Conservation (phyloP, 2,888 invertebrate genomes). For the Epinotia brunnichana region DNA sequence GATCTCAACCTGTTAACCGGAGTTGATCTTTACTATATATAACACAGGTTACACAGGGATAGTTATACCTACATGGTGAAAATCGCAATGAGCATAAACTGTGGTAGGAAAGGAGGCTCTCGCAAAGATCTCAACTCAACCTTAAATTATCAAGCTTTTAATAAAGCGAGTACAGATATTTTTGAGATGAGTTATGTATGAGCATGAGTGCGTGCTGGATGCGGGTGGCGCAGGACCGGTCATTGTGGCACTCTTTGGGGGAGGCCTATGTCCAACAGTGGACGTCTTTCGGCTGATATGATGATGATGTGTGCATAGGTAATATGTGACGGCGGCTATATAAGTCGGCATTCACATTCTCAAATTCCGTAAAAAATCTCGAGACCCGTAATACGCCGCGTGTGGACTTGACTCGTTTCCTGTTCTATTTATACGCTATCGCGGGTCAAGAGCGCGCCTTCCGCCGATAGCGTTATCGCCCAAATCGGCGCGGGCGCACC, state of each 20-base stretch:
- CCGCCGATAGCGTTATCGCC: constrained; percentile 71
- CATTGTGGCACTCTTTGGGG: too few relatives aligned
- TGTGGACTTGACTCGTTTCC: constrained; percentile 36
- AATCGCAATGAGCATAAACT: too few relatives aligned
- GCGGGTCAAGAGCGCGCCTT: constrained; percentile 80
- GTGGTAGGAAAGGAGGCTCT: background rate
- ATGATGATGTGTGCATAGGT: background rate
- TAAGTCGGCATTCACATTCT: background rate
- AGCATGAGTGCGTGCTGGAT: too few relatives aligned
- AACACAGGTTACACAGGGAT: too few relatives aligned
- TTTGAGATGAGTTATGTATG: background rate
- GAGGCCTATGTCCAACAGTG: too few relatives aligned
- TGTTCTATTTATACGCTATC: constrained; percentile 62
- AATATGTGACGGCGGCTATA: background rate
- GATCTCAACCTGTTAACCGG: too few relatives aligned
- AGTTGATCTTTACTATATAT: too few relatives aligned
- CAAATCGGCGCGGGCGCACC: constrained; percentile 62
- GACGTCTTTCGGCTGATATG: too few relatives aligned
- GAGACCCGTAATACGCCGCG: background rate
- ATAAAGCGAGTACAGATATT: background rate
- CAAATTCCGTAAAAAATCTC: background rate
- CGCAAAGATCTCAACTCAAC: background rate
- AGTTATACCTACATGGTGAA: too few relatives aligned
- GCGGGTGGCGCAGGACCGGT: too few relatives aligned
- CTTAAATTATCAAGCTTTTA: background rate